Conservation (phyloP, 2,888 invertebrate species). For the Stenotaenia linearis region DNA sequence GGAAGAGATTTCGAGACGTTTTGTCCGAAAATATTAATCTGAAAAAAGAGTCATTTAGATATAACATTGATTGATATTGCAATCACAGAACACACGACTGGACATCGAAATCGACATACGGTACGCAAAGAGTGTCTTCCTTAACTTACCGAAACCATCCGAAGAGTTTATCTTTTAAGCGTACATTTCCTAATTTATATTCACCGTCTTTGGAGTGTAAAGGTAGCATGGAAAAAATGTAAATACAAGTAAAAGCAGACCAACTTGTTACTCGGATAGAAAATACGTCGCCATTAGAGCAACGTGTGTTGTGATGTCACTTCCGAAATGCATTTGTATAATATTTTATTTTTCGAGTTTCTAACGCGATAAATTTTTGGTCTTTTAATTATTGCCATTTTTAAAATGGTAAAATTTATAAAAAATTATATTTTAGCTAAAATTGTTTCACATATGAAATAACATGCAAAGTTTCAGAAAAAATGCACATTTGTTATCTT, state of each 20-base stretch:
- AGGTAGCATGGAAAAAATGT: slow-evolving; percentile 29
- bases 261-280: neutral
- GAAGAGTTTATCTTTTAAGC: slow-evolving; percentile 33
- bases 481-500: neutral
- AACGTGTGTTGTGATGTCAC: neutral
- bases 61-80: no score
- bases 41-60: no score
- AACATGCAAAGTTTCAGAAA: no score
- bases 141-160: slow-evolving; percentile 33
- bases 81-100: no score
- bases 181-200: slow-evolving; percentile 32
- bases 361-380: neutral
- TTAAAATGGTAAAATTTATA: no score
- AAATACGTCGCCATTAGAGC: neutral
- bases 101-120: no score
- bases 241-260: neutral
- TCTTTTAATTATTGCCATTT: neutral
- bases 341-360: neutral
- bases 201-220: slow-evolving; percentile 34
- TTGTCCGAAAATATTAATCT: slow-evolving; percentile 84
- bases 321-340: neutral
- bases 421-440: no score
- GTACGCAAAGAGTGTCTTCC: neutral
- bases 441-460: no score
- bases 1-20: slow-evolving; percentile 86